Base-by-base conservation (phyloP, 2,797 vertebrate genomes). In the Hozukius guyotensis region DNA sequence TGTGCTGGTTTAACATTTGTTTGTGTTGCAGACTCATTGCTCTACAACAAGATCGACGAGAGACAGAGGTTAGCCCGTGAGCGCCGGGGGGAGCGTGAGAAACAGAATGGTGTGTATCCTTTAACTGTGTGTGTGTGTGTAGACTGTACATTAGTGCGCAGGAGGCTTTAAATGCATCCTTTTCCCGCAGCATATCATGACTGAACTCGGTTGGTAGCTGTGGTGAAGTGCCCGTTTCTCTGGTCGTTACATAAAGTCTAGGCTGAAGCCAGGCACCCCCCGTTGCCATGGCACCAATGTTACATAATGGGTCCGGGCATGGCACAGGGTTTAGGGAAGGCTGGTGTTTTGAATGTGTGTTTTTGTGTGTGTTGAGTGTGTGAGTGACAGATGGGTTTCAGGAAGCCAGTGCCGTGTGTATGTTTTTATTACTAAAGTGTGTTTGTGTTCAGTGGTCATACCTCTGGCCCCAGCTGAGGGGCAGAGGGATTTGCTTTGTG, bases 31-130 rank as follows among this genome's bases (percentile, higher is more conserved):
- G 96, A 97, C 62, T 91, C 95, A 1, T 90, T 95, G 77, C 86
- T 96, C 81, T 95, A 97, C 42, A 98, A 95, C 36, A 98, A 94
- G 82, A 98, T 97, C 38, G 98, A 99, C 76, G 98, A 99, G 90
- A 96, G 97, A 69, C 97, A 97, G 89, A 95, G 96, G 24, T 93
- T 98, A 80, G 98, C 98, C 77, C 96, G 97, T 42, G 98, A 99
- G 87, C 95, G 98, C 20, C 96, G 98, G 42, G 97, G 96, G 82
- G 97, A 98, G 88, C 91, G 83, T 49, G 97, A 99, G 56, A 99
- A 97, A 83, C 96, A 97, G 89, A 96, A 96, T 29, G 98, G 98
- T 99, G 95, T 65, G 95, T 78, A 80, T 84, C 69, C 11, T 56
- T 56, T 57, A 31, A 65, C 12, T 68, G n/a, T 65, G 36, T 34